Evolutionary conservation across 2,888 invertebrate species (phyloP).

Genomic region (Cordilura impudica): DNA sequence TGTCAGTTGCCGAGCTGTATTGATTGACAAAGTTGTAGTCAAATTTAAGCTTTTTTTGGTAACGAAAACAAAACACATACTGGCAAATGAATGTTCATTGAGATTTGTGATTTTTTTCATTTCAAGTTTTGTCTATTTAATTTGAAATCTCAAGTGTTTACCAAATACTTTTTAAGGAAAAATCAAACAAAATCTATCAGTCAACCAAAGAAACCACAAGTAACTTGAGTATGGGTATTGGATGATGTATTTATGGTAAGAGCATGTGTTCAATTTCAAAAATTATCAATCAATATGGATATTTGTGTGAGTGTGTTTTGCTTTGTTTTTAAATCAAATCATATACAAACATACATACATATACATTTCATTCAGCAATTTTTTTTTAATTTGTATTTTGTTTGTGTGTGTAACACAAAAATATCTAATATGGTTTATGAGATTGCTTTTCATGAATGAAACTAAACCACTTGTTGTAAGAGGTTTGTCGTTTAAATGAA

Average conservation of each 20-base stretch:
- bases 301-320: constrained; percentile 25
- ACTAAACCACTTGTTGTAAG: constrained; percentile 52
- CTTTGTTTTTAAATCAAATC: constrained; percentile 17
- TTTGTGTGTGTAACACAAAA: constrained; percentile 23
- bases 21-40: constrained; percentile 63
- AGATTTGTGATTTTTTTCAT: constrained; percentile 9
- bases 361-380: constrained; percentile 40
- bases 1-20: constrained; percentile 22
- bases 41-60: constrained; percentile 37
- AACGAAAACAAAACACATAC: not conserved
- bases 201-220: constrained; percentile 5
- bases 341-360: no score
- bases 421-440: constrained; percentile 33
- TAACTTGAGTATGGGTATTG: not conserved
- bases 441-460: constrained; percentile 54
- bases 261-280: constrained; percentile 51
- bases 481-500: no score
- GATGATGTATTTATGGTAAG: constrained; percentile 38
- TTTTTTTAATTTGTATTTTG: constrained; percentile 11
- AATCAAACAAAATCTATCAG: not conserved
- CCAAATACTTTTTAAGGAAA: constrained; percentile 28
- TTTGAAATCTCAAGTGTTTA: constrained; percentile 48
- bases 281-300: constrained; percentile 60
- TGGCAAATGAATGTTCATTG: not conserved
- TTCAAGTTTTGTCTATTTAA: constrained; percentile 12